Evolutionary conservation across 2,888 invertebrate genomes (phyloP).

Genomic region (Epistrophella euchroma): DNA sequence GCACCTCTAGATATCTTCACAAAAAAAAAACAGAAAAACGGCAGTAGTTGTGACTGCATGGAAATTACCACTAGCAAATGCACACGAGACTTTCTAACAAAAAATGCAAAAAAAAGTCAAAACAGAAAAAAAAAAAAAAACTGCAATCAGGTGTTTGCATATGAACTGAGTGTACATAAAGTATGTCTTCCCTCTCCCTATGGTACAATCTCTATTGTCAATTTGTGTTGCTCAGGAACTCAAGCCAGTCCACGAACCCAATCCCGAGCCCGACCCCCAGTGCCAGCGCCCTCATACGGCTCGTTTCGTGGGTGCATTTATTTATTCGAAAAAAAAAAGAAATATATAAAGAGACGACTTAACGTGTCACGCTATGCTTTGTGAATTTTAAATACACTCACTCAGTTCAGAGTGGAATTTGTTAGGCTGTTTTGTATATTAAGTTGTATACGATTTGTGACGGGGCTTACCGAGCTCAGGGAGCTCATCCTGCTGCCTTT

Average conservation of each 20-base stretch:
- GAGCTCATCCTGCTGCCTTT: constrained; percentile 40
- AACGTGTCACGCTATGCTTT: constrained; percentile 73
- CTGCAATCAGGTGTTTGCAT: constrained; percentile 73
- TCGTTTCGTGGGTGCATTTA: constrained; percentile 19
- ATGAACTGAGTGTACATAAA: constrained; percentile 61
- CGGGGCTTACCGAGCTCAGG: constrained; percentile 6
- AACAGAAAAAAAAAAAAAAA: constrained; percentile 42
- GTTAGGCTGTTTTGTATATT: constrained; percentile 36
- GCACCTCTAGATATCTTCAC: constrained; percentile 31
- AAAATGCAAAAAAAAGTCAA: constrained; percentile 47
- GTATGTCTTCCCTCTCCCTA: constrained; percentile 37
- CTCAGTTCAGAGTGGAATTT: constrained; percentile 59
- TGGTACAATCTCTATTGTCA: constrained; percentile 71
- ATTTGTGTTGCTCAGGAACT: constrained; percentile 48
- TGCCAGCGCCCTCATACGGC: background rate
- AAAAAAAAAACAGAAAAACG: constrained; percentile 6
- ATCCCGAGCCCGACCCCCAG: background rate
- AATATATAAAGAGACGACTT: constrained; percentile 50
- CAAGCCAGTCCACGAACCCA: background rate
- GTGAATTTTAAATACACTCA: constrained; percentile 64
- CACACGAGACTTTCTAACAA: constrained; percentile 67
- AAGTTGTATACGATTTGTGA: constrained; percentile 22
- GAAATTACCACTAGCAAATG: constrained; percentile 57
- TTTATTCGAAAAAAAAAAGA: constrained; percentile 29
- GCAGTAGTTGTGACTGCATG: constrained; percentile 58